A percentile compares a stretch with the other conserved stretches of the same genome.
These are phyloP conservation scores for Pemphigus obesinymphae DNA, from an alignment of 1,140 invertebrate species.

Conservation along the genomic window DNA sequence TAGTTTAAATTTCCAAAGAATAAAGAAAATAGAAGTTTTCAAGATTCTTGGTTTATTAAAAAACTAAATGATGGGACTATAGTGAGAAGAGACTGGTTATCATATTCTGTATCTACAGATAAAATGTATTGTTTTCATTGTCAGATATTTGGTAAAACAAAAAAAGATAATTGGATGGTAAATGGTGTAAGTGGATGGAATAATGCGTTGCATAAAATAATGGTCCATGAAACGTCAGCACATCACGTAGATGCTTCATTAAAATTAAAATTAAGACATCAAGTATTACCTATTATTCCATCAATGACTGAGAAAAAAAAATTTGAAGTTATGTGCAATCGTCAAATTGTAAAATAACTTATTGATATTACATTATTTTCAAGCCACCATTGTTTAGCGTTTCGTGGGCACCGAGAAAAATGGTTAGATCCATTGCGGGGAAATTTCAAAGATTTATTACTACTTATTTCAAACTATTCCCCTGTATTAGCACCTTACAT, in stretches of 20 bases:
- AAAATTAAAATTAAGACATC: background rate
- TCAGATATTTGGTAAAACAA: background rate
- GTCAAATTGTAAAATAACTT: background rate
- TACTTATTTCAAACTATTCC: background rate
- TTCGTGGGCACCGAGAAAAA: background rate
- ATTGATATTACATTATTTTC: background rate
- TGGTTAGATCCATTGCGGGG: background rate
- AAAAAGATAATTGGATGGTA: background rate
- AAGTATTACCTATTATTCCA: background rate
- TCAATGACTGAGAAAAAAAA: background rate
- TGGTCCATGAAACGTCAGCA: background rate
- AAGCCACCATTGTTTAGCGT: background rate
- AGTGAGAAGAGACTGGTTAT: background rate
- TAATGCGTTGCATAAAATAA: background rate
- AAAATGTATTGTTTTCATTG: constrained; percentile 9
- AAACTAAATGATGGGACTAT: background rate
- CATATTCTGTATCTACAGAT: background rate
- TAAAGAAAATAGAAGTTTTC: background rate
- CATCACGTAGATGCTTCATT: background rate
- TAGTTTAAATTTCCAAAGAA: background rate
- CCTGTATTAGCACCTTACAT: background rate
- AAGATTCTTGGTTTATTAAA: background rate
- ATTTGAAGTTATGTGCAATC: background rate
- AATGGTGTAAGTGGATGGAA: background rate
- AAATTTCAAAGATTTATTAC: constrained; percentile 1